Evolutionary conservation across 2,888 invertebrate genomes (phyloP).

Genomic region (Dyspetes luteomarginatus): DNA sequence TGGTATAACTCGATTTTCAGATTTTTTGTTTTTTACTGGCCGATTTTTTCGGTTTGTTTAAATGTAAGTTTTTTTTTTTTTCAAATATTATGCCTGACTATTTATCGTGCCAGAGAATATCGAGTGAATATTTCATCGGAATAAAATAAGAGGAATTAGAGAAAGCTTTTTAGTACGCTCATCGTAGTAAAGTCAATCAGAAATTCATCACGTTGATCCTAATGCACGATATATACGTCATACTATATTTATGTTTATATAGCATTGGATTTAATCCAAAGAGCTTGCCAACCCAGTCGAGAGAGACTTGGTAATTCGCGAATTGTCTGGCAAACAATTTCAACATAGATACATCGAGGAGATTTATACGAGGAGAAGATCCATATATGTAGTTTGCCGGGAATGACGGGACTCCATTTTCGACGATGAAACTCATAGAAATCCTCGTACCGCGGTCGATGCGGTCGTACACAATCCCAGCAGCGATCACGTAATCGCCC

Average conservation of each 20-base stretch:
- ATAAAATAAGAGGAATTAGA: neutral
- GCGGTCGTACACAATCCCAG: neutral
- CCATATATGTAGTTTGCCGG: neutral
- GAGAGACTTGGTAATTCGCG: slow-evolving; percentile 11
- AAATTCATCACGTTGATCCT: slow-evolving; percentile 5
- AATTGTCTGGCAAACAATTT: slow-evolving; percentile 9
- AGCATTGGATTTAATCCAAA: slow-evolving; percentile 1
- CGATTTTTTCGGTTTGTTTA: no score
- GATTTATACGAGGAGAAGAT: neutral
- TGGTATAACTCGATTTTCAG: no score
- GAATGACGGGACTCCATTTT: neutral
- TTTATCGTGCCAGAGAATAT: neutral
- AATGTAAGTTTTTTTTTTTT: no score
- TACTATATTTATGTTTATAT: neutral
- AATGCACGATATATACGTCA: neutral
- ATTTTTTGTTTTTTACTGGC: no score
- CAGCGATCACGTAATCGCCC: neutral
- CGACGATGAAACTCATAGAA: slow-evolving; percentile 7
- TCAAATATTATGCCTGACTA: neutral
- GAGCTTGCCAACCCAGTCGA: neutral
- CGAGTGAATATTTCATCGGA: neutral
- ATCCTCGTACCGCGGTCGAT: neutral
- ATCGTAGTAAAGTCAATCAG: neutral
- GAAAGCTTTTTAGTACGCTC: neutral
- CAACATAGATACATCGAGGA: neutral